Conservation (phyloP, 1,140 invertebrate genomes). For the Thaumetopoea pityocampa region DNA sequence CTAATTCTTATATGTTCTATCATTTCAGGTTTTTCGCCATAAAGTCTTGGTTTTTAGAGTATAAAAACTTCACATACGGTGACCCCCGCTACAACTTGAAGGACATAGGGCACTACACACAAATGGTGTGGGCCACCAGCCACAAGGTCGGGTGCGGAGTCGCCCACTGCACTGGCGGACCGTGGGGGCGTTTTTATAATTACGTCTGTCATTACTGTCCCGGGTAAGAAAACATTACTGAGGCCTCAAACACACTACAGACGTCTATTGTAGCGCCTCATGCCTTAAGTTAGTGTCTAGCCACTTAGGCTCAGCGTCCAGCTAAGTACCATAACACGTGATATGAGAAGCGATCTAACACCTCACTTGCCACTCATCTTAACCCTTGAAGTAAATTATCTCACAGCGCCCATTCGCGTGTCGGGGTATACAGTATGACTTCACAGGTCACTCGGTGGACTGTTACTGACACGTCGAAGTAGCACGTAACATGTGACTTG, state of each 20-base stretch:
- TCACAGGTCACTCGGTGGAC: too few species aligned
- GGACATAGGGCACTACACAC: slow-evolving; percentile 87
- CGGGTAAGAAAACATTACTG: slow-evolving; percentile 81
- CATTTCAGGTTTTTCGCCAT: slow-evolving; percentile 85
- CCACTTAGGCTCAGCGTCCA: background rate
- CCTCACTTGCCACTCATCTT: too few species aligned
- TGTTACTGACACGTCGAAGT: too few species aligned
- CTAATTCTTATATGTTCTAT: background rate
- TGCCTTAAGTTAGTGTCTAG: too few species aligned
- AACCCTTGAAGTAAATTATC: too few species aligned
- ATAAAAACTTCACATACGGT: slow-evolving; percentile 85
- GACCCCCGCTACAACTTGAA: slow-evolving; percentile 77
- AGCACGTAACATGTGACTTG: too few species aligned
- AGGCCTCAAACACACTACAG: too few species aligned
- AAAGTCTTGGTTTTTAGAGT: slow-evolving; percentile 87
- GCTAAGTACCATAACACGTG: too few species aligned
- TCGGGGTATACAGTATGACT: too few species aligned
- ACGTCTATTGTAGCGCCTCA: too few species aligned
- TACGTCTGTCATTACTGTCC: slow-evolving; percentile 94
- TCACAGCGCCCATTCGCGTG: too few species aligned
- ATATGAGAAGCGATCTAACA: too few species aligned
- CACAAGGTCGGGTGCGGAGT: slow-evolving; percentile 88
- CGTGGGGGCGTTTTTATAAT: slow-evolving; percentile 83
- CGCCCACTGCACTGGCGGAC: slow-evolving; percentile 79
- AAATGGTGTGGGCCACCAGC: slow-evolving; percentile 88